Conservation (phyloP, 2,797 vertebrate species). For the Zalophus californianus region DNA sequence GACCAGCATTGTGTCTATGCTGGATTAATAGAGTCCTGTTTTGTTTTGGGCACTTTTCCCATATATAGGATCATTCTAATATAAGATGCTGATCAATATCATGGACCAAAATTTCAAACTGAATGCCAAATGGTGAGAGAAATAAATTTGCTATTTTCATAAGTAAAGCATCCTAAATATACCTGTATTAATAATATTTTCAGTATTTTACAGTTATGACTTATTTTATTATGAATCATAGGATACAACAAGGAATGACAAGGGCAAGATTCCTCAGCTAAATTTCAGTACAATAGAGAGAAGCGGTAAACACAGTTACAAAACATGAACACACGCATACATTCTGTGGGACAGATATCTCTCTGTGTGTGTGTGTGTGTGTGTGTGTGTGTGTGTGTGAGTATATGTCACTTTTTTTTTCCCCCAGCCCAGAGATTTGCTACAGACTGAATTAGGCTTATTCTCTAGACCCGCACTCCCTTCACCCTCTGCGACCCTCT, state of each 20-base stretch:
- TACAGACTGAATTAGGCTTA: neutral
- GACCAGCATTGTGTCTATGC: neutral
- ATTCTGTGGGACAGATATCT: neutral
- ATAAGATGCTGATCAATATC: neutral
- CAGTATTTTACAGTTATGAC: neutral
- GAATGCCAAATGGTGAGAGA: neutral
- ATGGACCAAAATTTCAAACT: neutral
- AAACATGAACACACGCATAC: neutral
- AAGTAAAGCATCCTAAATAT: neutral
- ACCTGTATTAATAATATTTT: neutral
- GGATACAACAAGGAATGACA: neutral
- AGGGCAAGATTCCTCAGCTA: neutral
- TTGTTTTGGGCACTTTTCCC: neutral
- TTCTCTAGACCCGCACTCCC: neutral
- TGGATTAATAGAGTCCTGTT: neutral
- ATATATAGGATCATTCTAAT: neutral
- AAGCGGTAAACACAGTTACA: neutral
- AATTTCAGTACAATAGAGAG: neutral
- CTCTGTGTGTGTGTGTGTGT: neutral
- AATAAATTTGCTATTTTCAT: neutral
- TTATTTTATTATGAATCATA: neutral
- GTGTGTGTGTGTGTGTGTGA: neutral
- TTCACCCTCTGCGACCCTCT: neutral
- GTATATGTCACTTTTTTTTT: neutral
- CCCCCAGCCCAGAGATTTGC: neutral